phyloP scores from a whole-genome alignment of 2,888 invertebrate genomes.

The Alloplasta piceator region DNA sequence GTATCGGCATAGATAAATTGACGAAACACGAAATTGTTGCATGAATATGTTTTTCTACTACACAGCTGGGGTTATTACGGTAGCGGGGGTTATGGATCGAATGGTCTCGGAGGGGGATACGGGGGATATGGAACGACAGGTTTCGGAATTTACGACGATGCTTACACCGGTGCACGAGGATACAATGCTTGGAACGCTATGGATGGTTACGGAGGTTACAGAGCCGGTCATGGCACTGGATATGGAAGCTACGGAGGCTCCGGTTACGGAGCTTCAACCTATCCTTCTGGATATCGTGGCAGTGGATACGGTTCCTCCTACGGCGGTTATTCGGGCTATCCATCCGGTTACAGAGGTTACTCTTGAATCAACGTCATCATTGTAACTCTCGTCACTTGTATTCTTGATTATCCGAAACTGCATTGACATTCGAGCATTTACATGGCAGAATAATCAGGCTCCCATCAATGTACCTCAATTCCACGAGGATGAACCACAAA shows the following conservation, averaged over 20 bases:
- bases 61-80: constrained; percentile 74
- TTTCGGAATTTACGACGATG: constrained; percentile 66
- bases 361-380: constrained; percentile 58
- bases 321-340: constrained; percentile 63
- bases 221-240: constrained; percentile 77
- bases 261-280: constrained; percentile 43
- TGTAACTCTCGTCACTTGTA: background rate
- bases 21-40: too few relatives aligned
- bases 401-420: background rate
- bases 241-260: constrained; percentile 58
- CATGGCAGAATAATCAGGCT: too few relatives aligned
- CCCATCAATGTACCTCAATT: too few relatives aligned
- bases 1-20: too few relatives aligned
- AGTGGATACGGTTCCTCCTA: constrained; percentile 64
- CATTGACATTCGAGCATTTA: too few relatives aligned
- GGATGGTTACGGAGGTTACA: constrained; percentile 84
- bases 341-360: constrained; percentile 77
- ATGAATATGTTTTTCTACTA: background rate
- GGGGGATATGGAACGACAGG: constrained; percentile 47
- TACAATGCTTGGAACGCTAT: constrained; percentile 38
- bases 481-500: too few relatives aligned
- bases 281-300: constrained; percentile 48
- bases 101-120: constrained; percentile 31
- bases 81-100: constrained; percentile 56
- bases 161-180: constrained; percentile 62